These are phyloP conservation scores for Drusus annulatus DNA, from an alignment of 1,140 invertebrate species.

Conservation along the genomic window DNA sequence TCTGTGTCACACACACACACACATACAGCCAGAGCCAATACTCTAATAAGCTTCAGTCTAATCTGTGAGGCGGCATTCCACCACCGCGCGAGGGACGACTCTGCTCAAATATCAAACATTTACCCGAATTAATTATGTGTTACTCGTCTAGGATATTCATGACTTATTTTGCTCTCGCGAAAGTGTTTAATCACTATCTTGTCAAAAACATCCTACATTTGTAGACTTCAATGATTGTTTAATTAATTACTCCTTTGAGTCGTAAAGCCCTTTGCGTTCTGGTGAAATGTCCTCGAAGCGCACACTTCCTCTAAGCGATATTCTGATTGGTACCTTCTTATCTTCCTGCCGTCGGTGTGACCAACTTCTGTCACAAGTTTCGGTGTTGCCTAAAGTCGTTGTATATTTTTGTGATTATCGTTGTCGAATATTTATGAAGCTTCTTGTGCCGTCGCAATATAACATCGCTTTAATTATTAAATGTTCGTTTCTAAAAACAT, in stretches of 20 bases:
- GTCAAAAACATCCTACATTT: too few relatives aligned
- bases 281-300: background rate
- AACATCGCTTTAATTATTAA: background rate
- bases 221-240: too few relatives aligned
- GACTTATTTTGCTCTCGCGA: too few relatives aligned
- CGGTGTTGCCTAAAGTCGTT: constrained; percentile 19
- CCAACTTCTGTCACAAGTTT: background rate
- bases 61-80: constrained; percentile 1
- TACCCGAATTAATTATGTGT: background rate
- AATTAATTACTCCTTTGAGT: too few relatives aligned
- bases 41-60: too few relatives aligned
- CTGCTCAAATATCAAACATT: constrained; percentile 4
- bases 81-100: background rate
- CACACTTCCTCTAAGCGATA: constrained; percentile 21
- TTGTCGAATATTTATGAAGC: constrained; percentile 14
- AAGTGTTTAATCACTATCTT: too few relatives aligned
- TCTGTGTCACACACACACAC: background rate
- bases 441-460: constrained; percentile 5
- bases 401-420: constrained; percentile 3
- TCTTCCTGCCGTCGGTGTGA: background rate
- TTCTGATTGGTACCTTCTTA: background rate
- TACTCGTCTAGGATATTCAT: too few relatives aligned
- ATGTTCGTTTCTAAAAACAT: background rate
- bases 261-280: background rate
- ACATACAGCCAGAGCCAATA: too few relatives aligned